Evolutionary conservation across 2,113 vertebrate species (phyloP).

Genomic region (Macroglossus sobrinus): DNA sequence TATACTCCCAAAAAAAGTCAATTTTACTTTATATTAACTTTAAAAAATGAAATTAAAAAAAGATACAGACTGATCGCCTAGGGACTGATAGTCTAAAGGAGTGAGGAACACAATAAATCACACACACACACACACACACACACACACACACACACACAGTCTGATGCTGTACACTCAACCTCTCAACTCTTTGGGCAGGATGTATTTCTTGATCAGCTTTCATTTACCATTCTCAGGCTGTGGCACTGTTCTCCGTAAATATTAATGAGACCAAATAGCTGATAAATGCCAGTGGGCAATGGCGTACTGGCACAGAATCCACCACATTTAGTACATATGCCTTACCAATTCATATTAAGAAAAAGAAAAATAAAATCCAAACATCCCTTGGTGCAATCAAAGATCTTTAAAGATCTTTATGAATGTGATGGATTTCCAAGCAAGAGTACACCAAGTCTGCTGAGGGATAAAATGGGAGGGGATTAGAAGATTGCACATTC

Average conservation of each 20-base stretch:
- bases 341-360: background rate
- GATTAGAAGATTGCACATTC: background rate
- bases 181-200: background rate
- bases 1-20: background rate
- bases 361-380: background rate
- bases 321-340: background rate
- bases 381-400: background rate
- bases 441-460: background rate
- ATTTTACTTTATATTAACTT: background rate
- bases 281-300: background rate
- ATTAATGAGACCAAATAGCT: background rate
- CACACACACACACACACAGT: background rate
- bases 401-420: background rate
- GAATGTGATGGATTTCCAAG: background rate
- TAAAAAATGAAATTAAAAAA: background rate
- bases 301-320: background rate
- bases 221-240: background rate
- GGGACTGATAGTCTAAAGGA: background rate
- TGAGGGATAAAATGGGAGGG: background rate
- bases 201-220: background rate
- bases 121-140: background rate
- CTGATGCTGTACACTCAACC: background rate
- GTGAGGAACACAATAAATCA: background rate
- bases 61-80: background rate
- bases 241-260: background rate